Evolutionary conservation across 2,888 invertebrate species (phyloP), one percentile per base, ranked within the genome.

Genomic region (Acanthococcus lagerstroemiae): DNA sequence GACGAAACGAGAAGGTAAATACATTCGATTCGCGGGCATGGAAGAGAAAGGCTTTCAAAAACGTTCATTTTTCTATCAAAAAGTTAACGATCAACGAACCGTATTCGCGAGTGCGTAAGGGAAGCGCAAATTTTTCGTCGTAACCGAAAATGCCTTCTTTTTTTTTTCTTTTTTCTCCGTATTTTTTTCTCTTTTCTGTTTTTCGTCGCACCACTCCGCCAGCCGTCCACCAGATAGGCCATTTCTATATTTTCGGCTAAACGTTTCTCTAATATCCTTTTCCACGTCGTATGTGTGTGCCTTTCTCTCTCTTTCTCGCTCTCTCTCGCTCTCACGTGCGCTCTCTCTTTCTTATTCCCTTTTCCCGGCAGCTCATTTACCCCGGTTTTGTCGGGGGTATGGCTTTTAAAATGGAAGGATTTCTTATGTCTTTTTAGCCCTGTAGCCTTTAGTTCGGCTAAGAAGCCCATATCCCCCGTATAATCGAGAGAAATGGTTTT

Each of bases 401-500:
- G 24, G 30, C 44, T 63, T 63, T 63, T 54, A 63, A 63, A 63
- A 63, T 63, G 63, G 54, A 63, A 63, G 63, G 30, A 63, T 63
- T 63, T 58, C 58, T 58, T 58, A 58, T 58, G 46, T 58, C 46
- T 58, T 58, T 58, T 58, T 15, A 58, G 58, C 58, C 46, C 45
- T 26, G 58, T 58, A 58, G 58, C 44, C 58, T 58, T 58, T 58
- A 58, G 45, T 58, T 58, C 58, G 45, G 19, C 58, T 58, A 58
- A 58, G 58, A 58, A 58, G 58, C 58, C 46, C 58, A 58, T 58
- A 58, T 58, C 44, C 46, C 57, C 58, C 58, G 52, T 63, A 63
- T 63, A 63, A 63, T 63, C 63, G 63, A 63, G 52, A 63, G 63
- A 63, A 63, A 63, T 63, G 63, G 63, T 63, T 63, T 63, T 63